phyloP scores from a whole-genome alignment of 2,113 vertebrate species.

The Cinclus mexicanus region DNA sequence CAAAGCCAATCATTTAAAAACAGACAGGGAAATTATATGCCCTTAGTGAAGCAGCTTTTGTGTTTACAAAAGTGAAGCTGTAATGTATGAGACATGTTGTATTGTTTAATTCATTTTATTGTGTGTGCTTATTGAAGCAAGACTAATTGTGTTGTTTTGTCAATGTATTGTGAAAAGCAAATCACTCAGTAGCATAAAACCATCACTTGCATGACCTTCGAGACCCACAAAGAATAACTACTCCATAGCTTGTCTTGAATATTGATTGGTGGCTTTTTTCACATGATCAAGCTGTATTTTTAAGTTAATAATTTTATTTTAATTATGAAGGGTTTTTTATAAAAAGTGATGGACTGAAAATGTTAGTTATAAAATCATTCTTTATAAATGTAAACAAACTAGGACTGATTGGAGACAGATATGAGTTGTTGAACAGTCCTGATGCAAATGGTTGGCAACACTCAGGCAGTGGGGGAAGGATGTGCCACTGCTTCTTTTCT shows the following conservation, averaged over 20 bases:
- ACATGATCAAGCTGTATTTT: conserved; percentile 63
- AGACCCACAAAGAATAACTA: conserved; percentile 77
- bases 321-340: background rate
- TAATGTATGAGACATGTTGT: conserved; percentile 49
- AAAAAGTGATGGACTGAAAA: conserved; percentile 11
- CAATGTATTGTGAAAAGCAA: conserved; percentile 81
- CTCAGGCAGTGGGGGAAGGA: background rate
- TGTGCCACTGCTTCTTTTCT: background rate
- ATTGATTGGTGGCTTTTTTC: conserved; percentile 58
- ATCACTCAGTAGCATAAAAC: conserved; percentile 80
- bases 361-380: background rate
- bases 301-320: conserved; percentile 65
- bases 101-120: conserved; percentile 79
- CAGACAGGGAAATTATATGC: conserved; percentile 9
- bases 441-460: background rate
- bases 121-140: conserved; percentile 84
- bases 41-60: conserved; percentile 44
- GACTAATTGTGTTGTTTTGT: conserved; percentile 86
- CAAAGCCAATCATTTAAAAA: conserved; percentile 42
- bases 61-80: conserved; percentile 52
- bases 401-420: background rate
- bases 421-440: background rate
- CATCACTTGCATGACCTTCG: conserved; percentile 83
- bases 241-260: conserved; percentile 74
- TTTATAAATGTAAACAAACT: conserved; percentile 1